Evolutionary conservation across 1,140 invertebrate genomes (phyloP).

Genomic region (Zelostemma sp.): DNA sequence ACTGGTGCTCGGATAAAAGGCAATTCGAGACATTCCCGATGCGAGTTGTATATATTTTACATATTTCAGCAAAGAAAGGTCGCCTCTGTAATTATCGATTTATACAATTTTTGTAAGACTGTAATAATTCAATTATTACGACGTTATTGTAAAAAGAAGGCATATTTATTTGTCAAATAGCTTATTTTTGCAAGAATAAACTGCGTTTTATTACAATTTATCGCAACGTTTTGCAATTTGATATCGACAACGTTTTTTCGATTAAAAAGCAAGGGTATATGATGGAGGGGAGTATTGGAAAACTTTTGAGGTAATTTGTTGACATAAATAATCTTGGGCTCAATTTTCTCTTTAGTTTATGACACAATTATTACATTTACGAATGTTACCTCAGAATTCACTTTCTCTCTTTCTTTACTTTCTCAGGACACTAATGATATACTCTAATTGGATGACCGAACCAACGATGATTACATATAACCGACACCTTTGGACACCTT

Average conservation of each 20-base stretch:
- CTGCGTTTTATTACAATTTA: too few species aligned
- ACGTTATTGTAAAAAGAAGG: not conserved
- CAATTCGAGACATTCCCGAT: constrained; percentile 19
- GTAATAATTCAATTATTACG: not conserved
- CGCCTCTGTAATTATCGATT: not conserved
- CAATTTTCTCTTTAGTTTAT: constrained; percentile 30
- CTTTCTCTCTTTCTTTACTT: constrained; percentile 57
- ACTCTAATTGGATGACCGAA: constrained; percentile 24
- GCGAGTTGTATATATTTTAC: constrained; percentile 45
- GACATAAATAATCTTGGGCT: constrained; percentile 20
- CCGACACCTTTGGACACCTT: constrained; percentile 14
- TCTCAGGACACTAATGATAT: constrained; percentile 35
- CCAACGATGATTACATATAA: constrained; percentile 30
- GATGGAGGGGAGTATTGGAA: too few species aligned
- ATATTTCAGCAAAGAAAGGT: not conserved
- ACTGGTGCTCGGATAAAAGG: constrained; percentile 79
- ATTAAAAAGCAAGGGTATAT: too few species aligned
- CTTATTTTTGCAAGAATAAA: constrained; percentile 8
- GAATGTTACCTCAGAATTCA: constrained; percentile 28
- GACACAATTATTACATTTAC: constrained; percentile 38
- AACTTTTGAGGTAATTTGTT: constrained; percentile 9
- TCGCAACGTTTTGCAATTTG: too few species aligned
- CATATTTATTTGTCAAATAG: not conserved
- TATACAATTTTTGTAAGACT: not conserved
- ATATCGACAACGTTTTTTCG: too few species aligned